Conservation (phyloP, 2,888 invertebrate species). For the Oscheius myriophilus region DNA sequence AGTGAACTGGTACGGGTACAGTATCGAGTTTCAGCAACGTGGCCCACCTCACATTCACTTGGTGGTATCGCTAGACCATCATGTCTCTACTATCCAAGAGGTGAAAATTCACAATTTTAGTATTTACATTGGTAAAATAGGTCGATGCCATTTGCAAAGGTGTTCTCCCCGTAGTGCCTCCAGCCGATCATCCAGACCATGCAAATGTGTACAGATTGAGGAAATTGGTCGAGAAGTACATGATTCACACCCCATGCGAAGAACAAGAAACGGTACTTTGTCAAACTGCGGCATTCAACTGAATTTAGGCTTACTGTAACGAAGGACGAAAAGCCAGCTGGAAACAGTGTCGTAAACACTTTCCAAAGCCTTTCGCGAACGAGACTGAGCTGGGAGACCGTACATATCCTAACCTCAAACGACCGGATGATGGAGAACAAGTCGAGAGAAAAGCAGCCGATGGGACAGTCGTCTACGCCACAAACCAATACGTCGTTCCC, state of each 20-base stretch:
- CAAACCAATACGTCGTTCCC: conserved; percentile 23
- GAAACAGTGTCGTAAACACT: conserved; percentile 10
- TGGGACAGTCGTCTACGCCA: neutral
- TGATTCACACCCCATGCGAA: conserved; percentile 26
- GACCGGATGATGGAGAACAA: neutral
- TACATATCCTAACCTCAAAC: neutral
- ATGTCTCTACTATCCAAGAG: too few species aligned
- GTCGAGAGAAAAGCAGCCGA: neutral
- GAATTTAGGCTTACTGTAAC: conserved; percentile 19
- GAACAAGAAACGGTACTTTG: neutral
- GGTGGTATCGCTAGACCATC: neutral
- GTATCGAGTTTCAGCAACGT: conserved; percentile 27
- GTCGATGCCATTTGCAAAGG: too few species aligned
- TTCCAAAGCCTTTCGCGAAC: conserved; percentile 8
- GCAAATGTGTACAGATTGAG: neutral
- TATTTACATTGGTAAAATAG: too few species aligned
- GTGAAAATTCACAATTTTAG: too few species aligned
- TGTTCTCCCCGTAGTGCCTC: too few species aligned
- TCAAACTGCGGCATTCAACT: too few species aligned
- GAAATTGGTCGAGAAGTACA: conserved; percentile 11
- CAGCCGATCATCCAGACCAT: too few species aligned
- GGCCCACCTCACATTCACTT: conserved; percentile 30
- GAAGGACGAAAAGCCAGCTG: conserved; percentile 12
- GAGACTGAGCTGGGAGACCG: conserved; percentile 1
- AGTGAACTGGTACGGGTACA: neutral